Base-by-base conservation (phyloP, 2,888 invertebrate species). In the Toxonevra muliebris region DNA sequence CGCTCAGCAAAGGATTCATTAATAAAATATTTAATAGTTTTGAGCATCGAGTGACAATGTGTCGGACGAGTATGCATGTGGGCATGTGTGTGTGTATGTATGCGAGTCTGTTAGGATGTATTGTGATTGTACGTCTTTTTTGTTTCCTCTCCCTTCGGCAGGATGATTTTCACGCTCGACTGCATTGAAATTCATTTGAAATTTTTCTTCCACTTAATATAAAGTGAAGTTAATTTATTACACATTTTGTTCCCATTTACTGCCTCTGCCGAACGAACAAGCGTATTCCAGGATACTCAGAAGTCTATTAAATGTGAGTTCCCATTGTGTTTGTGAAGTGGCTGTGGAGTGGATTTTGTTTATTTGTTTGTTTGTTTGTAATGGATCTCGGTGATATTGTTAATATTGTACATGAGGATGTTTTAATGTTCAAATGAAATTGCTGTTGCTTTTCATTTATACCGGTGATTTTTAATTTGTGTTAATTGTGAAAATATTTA, bases 401-500 rank as follows among this genome's bases (percentile, higher is more conserved):
- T 53, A 19, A 53, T 65, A 43, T 59, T 65, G 64, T 64, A 48
- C n/a, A 42, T 20, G 13, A 53, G 41, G 30, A 57, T n/a, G 11
- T 30, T 30, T 30, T 30, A 48, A 48, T 48, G 48, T 48, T 10
- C n/a, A n/a, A 15, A 48, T 63, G 57, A 52, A 45, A 19, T 50
- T 57, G 30, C 50, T 65, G 45, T 48, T 64, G 63, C 40, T 57
- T 45, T 57, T 57, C 19, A 42, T 42, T 62, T 61, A 68, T 67
- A 54, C 61, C 60, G 67, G 66, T 64, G 68, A 70, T 74, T 78
- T 80, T 81, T 79, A 82, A 81, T 80, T 79, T 80, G 75, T 73
- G 80, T 82, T 82, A 82, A 82, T 82, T 82, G 82, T 82, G 71
- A 81, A 82, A 82, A 82, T 82, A 82, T 82, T 82, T 82, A 82